phyloP scores from a whole-genome alignment of 2,113 vertebrate genomes.

The Scolopax mira region DNA sequence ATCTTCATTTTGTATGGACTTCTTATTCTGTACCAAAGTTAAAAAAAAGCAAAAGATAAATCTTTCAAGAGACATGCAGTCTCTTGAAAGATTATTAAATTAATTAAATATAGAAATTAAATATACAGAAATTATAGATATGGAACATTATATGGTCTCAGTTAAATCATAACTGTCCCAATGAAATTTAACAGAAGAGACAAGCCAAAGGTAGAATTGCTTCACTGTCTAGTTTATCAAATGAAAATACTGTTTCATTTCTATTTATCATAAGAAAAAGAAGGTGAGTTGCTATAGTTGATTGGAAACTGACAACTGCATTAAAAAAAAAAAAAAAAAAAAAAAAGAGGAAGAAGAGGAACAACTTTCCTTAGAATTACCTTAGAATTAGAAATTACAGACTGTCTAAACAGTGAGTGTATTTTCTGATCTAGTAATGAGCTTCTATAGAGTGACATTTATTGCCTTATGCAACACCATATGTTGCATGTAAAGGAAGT shows the following conservation, averaged over 20 bases:
- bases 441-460: not conserved
- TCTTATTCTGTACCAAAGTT: not conserved
- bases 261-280: not conserved
- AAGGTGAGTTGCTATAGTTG: not conserved
- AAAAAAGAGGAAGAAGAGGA: not conserved
- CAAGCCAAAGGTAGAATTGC: not conserved
- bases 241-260: not conserved
- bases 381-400: not conserved
- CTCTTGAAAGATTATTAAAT: no score
- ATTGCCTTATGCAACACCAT: slow-evolving; percentile 35
- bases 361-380: no score
- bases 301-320: not conserved
- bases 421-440: not conserved
- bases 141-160: not conserved
- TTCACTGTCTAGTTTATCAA: not conserved
- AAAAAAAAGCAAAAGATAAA: not conserved
- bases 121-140: not conserved
- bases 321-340: not conserved
- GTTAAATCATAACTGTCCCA: not conserved
- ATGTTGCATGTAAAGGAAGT: slow-evolving; percentile 35
- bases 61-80: not conserved
- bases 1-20: not conserved
- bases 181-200: not conserved
- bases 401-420: not conserved
- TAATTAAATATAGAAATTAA: no score